Evolutionary conservation across 2,113 vertebrate species (phyloP).

Genomic region (Hippocampus guttulatus): DNA sequence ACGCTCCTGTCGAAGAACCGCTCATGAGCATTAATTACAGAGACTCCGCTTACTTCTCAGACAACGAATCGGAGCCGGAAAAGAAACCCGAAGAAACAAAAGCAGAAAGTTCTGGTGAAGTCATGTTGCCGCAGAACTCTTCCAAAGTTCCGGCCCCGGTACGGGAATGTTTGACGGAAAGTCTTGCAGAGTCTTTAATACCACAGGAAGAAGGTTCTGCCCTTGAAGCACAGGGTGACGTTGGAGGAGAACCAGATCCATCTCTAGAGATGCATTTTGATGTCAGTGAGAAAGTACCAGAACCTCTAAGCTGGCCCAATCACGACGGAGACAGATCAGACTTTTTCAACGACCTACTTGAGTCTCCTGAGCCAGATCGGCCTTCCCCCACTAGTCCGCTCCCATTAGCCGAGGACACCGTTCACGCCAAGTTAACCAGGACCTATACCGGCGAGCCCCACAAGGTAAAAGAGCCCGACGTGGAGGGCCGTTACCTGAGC

Average conservation of each 20-base stretch:
- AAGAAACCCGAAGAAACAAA: constrained; percentile 78
- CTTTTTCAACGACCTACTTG: constrained; percentile 1
- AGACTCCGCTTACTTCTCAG: constrained; percentile 97
- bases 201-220: constrained; percentile 16
- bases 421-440: constrained; percentile 69
- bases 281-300: neutral
- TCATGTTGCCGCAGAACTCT: constrained; percentile 39
- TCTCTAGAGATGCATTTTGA: constrained; percentile 20
- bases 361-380: constrained; percentile 8
- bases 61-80: constrained; percentile 90
- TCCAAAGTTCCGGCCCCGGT: neutral
- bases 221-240: constrained; percentile 9
- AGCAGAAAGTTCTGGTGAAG: constrained; percentile 34
- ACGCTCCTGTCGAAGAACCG: constrained; percentile 51
- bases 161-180: constrained; percentile 6
- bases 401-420: constrained; percentile 29
- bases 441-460: constrained; percentile 70
- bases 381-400: constrained; percentile 10
- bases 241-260: neutral
- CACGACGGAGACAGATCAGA: constrained; percentile 18
- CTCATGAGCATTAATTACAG: constrained; percentile 74
- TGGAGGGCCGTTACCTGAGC: constrained; percentile 89
- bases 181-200: constrained; percentile 15
- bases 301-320: constrained; percentile 7
- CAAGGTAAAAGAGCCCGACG: constrained; percentile 87